These are phyloP conservation scores for Burhinus oedicnemus DNA, from an alignment of 2,113 vertebrate species.

Conservation along the genomic window DNA sequence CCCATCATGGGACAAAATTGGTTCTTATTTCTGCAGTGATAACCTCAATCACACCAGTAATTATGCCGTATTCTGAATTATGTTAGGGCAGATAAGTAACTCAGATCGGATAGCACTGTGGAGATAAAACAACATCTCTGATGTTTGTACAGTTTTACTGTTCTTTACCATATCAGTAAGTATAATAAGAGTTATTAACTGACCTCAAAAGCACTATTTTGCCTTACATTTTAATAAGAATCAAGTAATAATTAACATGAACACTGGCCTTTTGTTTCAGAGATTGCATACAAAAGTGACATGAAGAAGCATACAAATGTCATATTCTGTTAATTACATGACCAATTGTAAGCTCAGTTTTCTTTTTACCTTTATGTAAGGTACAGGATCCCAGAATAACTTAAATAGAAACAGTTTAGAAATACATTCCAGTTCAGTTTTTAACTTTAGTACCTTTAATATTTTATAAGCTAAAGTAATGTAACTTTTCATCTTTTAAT, in stretches of 20 bases:
- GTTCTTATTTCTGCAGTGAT: neutral
- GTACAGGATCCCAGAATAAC: neutral
- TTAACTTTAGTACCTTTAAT: neutral
- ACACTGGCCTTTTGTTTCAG: neutral
- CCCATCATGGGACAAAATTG: neutral
- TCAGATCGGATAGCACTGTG: neutral
- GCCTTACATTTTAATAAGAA: neutral
- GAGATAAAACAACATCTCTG: neutral
- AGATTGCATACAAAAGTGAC: neutral
- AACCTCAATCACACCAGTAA: neutral
- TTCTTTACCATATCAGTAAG: neutral
- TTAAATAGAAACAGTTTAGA: neutral
- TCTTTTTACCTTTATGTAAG: neutral
- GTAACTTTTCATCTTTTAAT: neutral
- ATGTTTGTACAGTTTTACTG: neutral
- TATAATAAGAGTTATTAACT: neutral
- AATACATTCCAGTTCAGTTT: neutral
- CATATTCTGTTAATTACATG: neutral
- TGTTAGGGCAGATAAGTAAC: neutral
- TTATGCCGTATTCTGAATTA: neutral
- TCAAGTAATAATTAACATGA: neutral
- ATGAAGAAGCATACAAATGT: neutral
- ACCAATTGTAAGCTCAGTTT: neutral
- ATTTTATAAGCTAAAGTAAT: neutral
- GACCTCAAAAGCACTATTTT: neutral